Base-by-base conservation (phyloP, 1,140 invertebrate genomes). In the Zophobas atratus region DNA sequence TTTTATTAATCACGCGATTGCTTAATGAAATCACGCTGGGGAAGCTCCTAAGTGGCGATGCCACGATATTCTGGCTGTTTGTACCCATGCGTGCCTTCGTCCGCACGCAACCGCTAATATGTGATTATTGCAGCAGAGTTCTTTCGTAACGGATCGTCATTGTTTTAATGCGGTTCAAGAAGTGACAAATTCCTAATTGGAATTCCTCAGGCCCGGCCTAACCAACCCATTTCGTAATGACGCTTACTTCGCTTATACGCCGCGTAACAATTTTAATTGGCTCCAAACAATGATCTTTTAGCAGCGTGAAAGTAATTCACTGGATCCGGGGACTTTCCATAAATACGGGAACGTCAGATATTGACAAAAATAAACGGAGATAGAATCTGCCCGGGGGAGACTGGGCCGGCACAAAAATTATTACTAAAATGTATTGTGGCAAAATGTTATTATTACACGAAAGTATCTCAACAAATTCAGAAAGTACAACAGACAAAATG, bases 111-210 rank as follows among this genome's bases (percentile, higher is more conserved):
- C 75, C 76, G 34, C 73, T 80, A 80, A 78, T 74, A 80, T 77
- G 70, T 75, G 56, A 55, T 75, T 77, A 72, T 67, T 55, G 70
- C 55, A 63, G 46, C 33, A 38, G 70, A 75, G 77, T 73, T 78
- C 75, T 82, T 81, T 78, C 78, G 56, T 75, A 70, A 70, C 55
- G 70, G 71, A 79, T 81, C 78, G 75, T 81, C 75, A 76, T 82
- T 79, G 79, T 77, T 83, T 81, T 82, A 80, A 83, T 81, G 80
- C 77, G 72, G 82, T 81, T 80, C 79, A 82, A 83, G 82, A 82
- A 83, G 83, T 85, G 84, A 84, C 84, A 83, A 85, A 84, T 85
- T 82, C 82, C 82, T 84, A 85, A 85, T 85, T 84, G 82, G 81
- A 85, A 84, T 85, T 85, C 84, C 84, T 80, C 79, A 84, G 82